phyloP scores from a whole-genome alignment of 2,113 vertebrate genomes.

The Edolisoma coerulescens region DNA sequence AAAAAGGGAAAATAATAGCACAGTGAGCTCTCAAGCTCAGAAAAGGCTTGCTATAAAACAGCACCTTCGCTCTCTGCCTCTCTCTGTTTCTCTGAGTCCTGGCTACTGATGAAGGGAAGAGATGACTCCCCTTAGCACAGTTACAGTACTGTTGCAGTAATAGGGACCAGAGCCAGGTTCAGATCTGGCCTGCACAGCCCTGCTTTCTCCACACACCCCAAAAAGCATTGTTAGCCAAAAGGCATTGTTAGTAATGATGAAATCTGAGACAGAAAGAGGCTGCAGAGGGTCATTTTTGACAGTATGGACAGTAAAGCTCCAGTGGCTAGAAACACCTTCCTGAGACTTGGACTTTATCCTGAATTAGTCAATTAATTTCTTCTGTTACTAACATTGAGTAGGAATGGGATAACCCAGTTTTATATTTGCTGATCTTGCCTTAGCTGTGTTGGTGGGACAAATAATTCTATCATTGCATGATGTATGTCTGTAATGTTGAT shows the following conservation, averaged over 20 bases:
- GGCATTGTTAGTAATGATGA: not conserved
- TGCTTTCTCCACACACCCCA: not conserved
- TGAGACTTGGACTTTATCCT: not conserved
- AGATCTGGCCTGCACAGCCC: not conserved
- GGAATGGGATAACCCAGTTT: not conserved
- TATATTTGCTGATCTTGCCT: not conserved
- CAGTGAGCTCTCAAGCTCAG: not conserved
- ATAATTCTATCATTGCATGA: not conserved
- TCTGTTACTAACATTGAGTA: not conserved
- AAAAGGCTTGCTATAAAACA: slow-evolving; percentile 21
- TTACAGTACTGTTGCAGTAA: not conserved
- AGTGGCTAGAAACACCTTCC: not conserved
- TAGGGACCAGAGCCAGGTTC: not conserved
- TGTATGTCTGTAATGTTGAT: not conserved
- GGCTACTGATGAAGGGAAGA: slow-evolving; percentile 7
- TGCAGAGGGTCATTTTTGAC: not conserved
- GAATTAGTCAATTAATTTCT: not conserved
- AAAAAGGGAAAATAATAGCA: slow-evolving; percentile 17
- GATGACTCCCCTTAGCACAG: slow-evolving; percentile 24
- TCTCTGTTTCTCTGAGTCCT: not conserved
- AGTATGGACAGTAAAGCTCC: not conserved
- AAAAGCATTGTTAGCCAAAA: not conserved
- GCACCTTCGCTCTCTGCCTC: not conserved
- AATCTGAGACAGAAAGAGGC: not conserved
- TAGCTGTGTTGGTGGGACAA: not conserved